Evolutionary conservation across 2,797 vertebrate genomes (phyloP), one percentile per base, ranked within the genome.

Genomic region (Malacoctenus gilli): DNA sequence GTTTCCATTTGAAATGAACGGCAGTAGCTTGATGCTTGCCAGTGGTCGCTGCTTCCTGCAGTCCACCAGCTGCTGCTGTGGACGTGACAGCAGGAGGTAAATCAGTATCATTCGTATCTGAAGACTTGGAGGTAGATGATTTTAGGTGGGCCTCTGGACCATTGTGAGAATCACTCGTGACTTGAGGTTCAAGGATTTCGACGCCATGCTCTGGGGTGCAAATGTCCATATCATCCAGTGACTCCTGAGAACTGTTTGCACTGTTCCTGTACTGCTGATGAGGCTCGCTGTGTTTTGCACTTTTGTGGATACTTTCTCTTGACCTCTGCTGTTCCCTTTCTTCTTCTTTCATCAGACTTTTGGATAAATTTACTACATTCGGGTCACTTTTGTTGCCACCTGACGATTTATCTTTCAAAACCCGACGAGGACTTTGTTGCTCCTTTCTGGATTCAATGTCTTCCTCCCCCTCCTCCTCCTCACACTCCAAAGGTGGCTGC

Each of bases 401-500:
- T 4, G 25, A 28, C 9, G 9, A 6, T 9, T 5, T 28, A 28
- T 28, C 25, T 28, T 61, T 77, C 34, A 61, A 59, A 12, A 40
- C 70, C 58, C 75, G 87, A 60, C 40, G 14, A 1, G 77, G 77
- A 68, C 77, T 87, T 4, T 10, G 58, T 59, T 76, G 90, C 35
- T 90, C 84, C 60, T 83, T 84, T 49, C 84, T 87, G 3, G 77
- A 46, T 47, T 82, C 81, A 18, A 94, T 93, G 0, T 97, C 95
- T 0, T 98, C 96, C 0, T 95, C 95, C 23, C 98, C 96, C 3
- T 99, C 95, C 23, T 98, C 96, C 3, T 99, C 97, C 3, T 92
- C 97, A 9, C 96, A 99, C 84, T 98, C 97, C 2, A 99, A 82
- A 0, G 97, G 97, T 1, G 97, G 97, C 75, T 99, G 96, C 97